phyloP scores from a whole-genome alignment of 92 coral and sea anemone genomes.

The Epizoanthus rinbou region DNA sequence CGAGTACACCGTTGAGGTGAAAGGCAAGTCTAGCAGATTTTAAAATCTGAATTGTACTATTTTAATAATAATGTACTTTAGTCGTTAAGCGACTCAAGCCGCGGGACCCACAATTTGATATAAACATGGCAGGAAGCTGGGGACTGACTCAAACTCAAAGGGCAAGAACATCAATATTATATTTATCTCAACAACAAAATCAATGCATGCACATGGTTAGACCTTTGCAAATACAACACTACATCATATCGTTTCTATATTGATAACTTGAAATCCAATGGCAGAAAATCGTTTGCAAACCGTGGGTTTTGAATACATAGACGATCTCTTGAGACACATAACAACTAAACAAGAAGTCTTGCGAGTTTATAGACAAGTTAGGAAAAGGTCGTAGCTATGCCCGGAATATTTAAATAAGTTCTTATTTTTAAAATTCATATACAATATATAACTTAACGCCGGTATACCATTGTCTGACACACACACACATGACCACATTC shows the following conservation, averaged over 20 bases:
- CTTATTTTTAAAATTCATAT: too few species aligned
- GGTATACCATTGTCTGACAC: too few species aligned
- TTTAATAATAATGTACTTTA: constrained; percentile 20
- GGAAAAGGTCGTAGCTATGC: background rate
- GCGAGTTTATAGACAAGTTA: too few species aligned
- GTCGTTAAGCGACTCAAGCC: background rate
- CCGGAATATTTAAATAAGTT: too few species aligned
- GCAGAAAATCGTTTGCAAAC: background rate
- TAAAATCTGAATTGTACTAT: background rate
- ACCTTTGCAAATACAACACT: background rate
- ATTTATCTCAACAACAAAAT: constrained; percentile 15
- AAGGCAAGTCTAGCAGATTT: background rate
- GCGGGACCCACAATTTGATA: background rate
- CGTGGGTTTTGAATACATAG: background rate
- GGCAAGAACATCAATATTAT: background rate
- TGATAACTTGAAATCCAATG: background rate
- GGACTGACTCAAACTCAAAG: background rate
- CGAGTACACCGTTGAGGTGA: background rate
- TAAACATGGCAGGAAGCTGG: background rate
- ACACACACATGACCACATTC: too few species aligned
- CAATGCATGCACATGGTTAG: background rate
- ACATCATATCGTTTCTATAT: background rate
- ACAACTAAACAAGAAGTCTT: background rate
- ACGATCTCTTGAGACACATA: background rate
- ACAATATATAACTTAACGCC: too few species aligned